Conservation (phyloP, 2,797 vertebrate species). For the Hafferia zeledoni region DNA sequence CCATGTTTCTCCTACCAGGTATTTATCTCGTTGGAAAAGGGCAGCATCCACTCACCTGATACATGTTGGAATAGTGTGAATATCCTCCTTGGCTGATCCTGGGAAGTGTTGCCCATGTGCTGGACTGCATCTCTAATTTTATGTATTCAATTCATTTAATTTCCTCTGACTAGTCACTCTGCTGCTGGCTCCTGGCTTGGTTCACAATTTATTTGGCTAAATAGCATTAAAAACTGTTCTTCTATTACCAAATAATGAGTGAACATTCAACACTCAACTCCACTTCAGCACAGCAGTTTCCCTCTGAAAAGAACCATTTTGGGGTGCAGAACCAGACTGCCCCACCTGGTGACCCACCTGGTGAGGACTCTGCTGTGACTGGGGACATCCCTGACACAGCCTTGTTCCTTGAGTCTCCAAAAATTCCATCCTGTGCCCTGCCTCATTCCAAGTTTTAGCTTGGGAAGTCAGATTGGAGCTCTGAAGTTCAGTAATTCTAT, state of each 20-base stretch:
- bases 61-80: rapidly evolving
- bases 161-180: neutral
- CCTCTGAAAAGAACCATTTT: rapidly evolving
- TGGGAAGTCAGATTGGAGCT: neutral
- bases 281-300: neutral
- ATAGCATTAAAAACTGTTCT: neutral
- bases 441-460: neutral
- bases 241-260: neutral
- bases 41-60: neutral
- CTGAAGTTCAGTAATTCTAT: neutral
- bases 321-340: neutral
- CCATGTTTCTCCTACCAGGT: neutral
- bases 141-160: neutral
- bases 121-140: neutral
- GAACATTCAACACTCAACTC: neutral
- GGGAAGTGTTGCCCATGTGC: rapidly evolving
- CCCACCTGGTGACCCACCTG: rapidly evolving
- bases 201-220: neutral
- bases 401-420: neutral
- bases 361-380: neutral
- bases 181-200: neutral
- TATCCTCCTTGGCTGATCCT: neutral
- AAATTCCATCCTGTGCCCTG: neutral
- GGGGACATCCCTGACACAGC: neutral
- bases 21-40: neutral